These are phyloP conservation scores for Neoaliturus tenellus DNA, from an alignment of 2,888 invertebrate genomes.

Conservation along the genomic window DNA sequence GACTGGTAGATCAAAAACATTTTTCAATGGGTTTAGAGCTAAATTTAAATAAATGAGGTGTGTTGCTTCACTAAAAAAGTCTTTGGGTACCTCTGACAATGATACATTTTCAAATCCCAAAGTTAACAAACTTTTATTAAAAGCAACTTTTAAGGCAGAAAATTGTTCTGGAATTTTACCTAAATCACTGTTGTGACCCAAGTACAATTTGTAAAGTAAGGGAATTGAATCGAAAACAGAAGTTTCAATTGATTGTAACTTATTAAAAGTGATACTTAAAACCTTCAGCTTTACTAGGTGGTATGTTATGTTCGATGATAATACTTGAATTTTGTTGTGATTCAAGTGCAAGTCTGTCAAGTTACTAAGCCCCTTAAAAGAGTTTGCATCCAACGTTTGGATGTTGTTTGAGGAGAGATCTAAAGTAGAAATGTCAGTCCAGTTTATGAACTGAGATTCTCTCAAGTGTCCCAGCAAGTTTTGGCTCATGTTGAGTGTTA, in stretches of 20 bases:
- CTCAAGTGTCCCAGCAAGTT: neutral
- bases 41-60: conserved; percentile 37
- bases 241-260: conserved; percentile 11
- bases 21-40: neutral
- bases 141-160: neutral
- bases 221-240: conserved; percentile 7
- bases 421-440: conserved; percentile 26
- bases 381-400: neutral
- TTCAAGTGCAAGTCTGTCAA: conserved; percentile 20
- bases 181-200: conserved; percentile 28
- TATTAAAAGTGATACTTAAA: conserved; percentile 30
- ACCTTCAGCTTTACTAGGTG: conserved; percentile 1
- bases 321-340: conserved; percentile 11
- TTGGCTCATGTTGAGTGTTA: conserved; percentile 30
- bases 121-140: conserved; percentile 31
- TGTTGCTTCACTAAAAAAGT: neutral
- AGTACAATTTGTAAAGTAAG: conserved; percentile 26
- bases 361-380: conserved; percentile 26
- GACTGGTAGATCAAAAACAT: neutral
- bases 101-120: conserved; percentile 28
- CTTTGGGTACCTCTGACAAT: conserved; percentile 1
- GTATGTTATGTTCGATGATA: conserved; percentile 36
- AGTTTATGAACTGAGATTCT: conserved; percentile 37
- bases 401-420: conserved; percentile 44
- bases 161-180: conserved; percentile 7